Percentiles rank a stretch among this genome's conserved stretches.
Conservation (phyloP, 2,888 invertebrate genomes). For the Adineta ricciae region DNA sequence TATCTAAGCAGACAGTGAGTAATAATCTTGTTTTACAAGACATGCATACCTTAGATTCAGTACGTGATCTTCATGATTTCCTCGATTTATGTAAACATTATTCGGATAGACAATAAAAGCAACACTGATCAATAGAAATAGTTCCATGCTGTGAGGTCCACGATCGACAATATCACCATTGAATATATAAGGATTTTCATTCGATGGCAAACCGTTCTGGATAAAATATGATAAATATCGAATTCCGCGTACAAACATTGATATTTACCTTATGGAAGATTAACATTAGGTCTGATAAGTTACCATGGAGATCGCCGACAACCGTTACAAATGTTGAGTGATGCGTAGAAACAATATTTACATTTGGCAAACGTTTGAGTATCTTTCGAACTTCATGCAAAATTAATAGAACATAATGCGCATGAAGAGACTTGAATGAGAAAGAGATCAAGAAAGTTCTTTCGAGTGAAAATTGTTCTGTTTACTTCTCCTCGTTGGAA, state of each 20-base stretch:
- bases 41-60: conserved; percentile 59
- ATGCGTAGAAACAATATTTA: conserved; percentile 73
- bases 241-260: background rate
- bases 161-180: conserved; percentile 91
- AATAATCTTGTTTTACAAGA: too few species aligned
- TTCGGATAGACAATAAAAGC: conserved; percentile 73
- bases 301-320: conserved; percentile 84
- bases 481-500: background rate
- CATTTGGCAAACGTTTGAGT: conserved; percentile 69
- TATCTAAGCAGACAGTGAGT: conserved; percentile 58
- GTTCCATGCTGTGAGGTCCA: conserved; percentile 76
- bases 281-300: conserved; percentile 78
- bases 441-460: too few species aligned
- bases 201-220: conserved; percentile 80
- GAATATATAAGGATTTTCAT: conserved; percentile 83
- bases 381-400: conserved; percentile 67
- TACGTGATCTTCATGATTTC: conserved; percentile 86
- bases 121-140: conserved; percentile 66
- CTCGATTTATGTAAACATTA: conserved; percentile 75
- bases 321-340: conserved; percentile 72
- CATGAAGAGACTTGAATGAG: conserved; percentile 60
- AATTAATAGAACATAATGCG: conserved; percentile 72
- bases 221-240: conserved; percentile 35
- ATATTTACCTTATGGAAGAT: conserved; percentile 74
- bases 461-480: too few species aligned